Percentiles rank a stretch among this genome's conserved stretches.
Evolutionary conservation across 2,888 invertebrate genomes (phyloP).

Genomic region (Lottia scabra): DNA sequence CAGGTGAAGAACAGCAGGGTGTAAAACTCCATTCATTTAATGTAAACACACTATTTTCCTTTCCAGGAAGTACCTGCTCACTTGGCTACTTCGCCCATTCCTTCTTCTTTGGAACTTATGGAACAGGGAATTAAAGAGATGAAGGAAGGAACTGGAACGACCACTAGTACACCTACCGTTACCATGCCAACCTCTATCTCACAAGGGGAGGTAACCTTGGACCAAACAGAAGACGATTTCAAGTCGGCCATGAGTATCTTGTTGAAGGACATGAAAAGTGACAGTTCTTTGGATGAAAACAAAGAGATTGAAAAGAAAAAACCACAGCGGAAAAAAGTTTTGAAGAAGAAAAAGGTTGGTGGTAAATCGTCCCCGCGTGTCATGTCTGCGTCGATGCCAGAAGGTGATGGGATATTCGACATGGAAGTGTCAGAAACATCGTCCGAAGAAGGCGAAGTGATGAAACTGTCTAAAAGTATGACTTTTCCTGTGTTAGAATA

Average conservation of each 20-base stretch:
- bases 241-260: neutral
- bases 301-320: conserved; percentile 25
- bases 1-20: too few relatives aligned
- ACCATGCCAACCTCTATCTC: neutral
- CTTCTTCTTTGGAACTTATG: conserved; percentile 67
- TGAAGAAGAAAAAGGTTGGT: conserved; percentile 34
- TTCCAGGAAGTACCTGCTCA: conserved; percentile 78
- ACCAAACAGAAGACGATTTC: neutral
- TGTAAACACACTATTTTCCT: too few relatives aligned
- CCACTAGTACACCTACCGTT: conserved; percentile 6
- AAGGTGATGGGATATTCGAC: conserved; percentile 58
- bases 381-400: conserved; percentile 32
- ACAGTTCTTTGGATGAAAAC: conserved; percentile 31
- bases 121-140: conserved; percentile 53
- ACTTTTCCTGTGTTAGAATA: conserved; percentile 23
- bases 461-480: conserved; percentile 29
- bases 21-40: too few relatives aligned
- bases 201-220: neutral
- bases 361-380: conserved; percentile 26
- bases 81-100: conserved; percentile 95
- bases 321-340: conserved; percentile 32
- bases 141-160: conserved; percentile 20
- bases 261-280: conserved; percentile 29
- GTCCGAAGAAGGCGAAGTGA: conserved; percentile 54
- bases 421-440: conserved; percentile 54